Conservation (phyloP, 2,888 invertebrate genomes). For the Resseliella maxima region DNA sequence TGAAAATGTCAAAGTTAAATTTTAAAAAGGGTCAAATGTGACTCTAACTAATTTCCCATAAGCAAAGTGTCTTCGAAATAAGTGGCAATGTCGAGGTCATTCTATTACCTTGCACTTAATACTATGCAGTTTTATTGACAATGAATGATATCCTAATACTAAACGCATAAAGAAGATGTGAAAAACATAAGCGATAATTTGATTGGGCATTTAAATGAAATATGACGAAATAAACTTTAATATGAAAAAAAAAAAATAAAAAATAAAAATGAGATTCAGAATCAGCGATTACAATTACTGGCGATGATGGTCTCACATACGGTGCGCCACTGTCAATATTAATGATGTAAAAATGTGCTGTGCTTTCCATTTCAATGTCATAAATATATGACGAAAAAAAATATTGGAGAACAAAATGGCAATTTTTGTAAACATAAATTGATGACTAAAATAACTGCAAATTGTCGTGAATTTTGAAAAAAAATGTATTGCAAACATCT, state of each 20-base stretch:
- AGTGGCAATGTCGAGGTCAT: slow-evolving; percentile 24
- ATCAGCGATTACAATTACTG: neutral
- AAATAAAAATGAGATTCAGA: neutral
- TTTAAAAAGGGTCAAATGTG: neutral
- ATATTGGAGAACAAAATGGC: neutral
- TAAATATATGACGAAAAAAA: neutral
- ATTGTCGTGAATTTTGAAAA: slow-evolving; percentile 31
- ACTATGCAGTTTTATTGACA: neutral
- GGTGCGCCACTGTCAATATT: neutral
- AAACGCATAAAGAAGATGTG: neutral
- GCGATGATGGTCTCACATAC: neutral
- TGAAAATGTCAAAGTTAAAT: neutral
- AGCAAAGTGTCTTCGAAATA: neutral
- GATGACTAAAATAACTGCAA: slow-evolving; percentile 24
- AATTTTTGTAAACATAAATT: neutral
- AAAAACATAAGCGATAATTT: slow-evolving; percentile 2
- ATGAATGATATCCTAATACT: neutral
- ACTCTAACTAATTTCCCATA: neutral
- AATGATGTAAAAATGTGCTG: neutral
- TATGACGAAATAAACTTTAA: slow-evolving; percentile 7
- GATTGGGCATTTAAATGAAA: neutral
- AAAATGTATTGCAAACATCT: neutral
- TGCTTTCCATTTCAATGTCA: neutral
- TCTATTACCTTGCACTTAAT: slow-evolving; percentile 1
- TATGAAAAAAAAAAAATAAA: neutral